Evolutionary conservation across 2,888 invertebrate genomes (phyloP).

Genomic region (Chaetoderma sp.): DNA sequence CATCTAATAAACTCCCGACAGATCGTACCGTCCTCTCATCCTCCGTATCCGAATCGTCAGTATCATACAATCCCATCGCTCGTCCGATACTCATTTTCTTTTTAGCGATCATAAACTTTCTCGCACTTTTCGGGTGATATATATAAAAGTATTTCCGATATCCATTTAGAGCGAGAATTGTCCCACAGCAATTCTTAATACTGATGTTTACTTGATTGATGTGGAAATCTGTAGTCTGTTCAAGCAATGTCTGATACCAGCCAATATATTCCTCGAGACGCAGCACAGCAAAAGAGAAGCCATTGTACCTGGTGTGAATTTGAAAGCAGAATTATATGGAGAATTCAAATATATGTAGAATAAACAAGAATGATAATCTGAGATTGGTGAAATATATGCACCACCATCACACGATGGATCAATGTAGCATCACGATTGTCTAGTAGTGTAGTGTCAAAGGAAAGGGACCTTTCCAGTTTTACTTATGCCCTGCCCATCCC

Average conservation of each 20-base stretch:
- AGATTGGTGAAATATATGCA: too few species aligned
- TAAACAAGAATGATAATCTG: neutral
- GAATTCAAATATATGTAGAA: neutral
- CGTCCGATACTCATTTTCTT: constrained; percentile 17
- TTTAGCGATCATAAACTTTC: constrained; percentile 45
- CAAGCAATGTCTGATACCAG: constrained; percentile 93
- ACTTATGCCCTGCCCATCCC: too few species aligned
- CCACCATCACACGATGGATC: too few species aligned
- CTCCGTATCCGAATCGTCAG: constrained; percentile 39
- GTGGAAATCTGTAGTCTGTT: constrained; percentile 78
- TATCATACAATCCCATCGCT: constrained; percentile 40
- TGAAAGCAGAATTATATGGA: neutral
- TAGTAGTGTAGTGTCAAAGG: too few species aligned
- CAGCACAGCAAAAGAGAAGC: constrained; percentile 93
- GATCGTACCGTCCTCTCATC: constrained; percentile 43
- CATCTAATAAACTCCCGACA: constrained; percentile 74
- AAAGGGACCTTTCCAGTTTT: too few species aligned
- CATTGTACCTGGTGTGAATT: constrained; percentile 83
- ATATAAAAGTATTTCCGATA: constrained; percentile 98
- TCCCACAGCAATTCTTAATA: constrained; percentile 86
- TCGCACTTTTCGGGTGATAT: constrained; percentile 78
- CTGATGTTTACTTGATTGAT: constrained; percentile 89
- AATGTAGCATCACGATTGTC: too few species aligned
- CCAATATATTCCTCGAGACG: constrained; percentile 90
- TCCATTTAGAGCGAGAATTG: constrained; percentile 92